Evolutionary conservation across 2,888 invertebrate genomes (phyloP), one percentile per base, ranked within the genome.

Genomic region (Pseudococcus jackbeardsleyi): DNA sequence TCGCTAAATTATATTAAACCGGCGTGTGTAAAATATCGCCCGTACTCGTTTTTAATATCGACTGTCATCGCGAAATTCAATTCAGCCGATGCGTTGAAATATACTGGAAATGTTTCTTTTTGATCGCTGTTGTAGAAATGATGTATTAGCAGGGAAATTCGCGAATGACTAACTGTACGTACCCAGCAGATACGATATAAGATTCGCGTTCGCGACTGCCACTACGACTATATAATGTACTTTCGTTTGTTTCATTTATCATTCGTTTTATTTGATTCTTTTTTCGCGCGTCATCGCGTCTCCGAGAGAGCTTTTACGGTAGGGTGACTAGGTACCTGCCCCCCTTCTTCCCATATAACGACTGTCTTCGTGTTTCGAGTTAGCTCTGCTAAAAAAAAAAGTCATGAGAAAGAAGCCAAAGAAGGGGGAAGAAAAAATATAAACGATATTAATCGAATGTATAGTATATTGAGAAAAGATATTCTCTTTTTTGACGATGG

Each of bases 241-340:
- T 82, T 46, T 46, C 19, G 79, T 82, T 82, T 82, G 42, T 82
- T 82, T 46, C 79, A 82, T 82, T 82, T 82, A 82, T 82, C 79
- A 82, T 82, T 82, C 79, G 79, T 82, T 82, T 82, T 82, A 82
- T 82, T 82, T 33, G 79, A 82, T 82, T 82, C 79, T 82, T 82
- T 82, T 82, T 72, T 72, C 72, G 72, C 79, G 79, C 79, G 42
- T 82, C 79, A 46, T 82, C 79, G 39, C 46, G 11, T 82, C 79
- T 17, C 39, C 26, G 26, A 33, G 26, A 33, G 68, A 64, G 50
- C 50, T 54, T 54, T 54, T n/a, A 54, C n/a, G 54, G n/a, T 54
- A 5, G 54, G n/a, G 6, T 64, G 64, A 15, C 15, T 50, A 50
- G 48, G 48, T 50, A 33, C 26, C 3, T 33, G 26, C 26, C 26